Base-by-base conservation (phyloP, 2,113 vertebrate species). In the Calyptomena viridis region DNA sequence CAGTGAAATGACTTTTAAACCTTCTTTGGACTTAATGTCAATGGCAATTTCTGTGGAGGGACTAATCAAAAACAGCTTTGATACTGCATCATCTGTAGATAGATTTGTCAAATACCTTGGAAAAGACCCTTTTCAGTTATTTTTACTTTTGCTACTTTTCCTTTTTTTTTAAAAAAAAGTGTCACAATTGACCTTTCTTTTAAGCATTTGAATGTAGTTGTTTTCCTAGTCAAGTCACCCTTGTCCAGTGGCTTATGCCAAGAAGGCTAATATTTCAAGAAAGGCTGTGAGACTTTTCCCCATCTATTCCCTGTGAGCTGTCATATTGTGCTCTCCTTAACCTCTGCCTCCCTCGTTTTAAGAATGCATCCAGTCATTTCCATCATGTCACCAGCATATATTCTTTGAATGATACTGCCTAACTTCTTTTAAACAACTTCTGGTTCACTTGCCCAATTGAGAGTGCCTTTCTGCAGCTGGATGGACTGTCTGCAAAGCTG, bases 11-110 rank as follows among this genome's bases (percentile, higher is more conserved):
- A 97, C 95, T 92, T 99, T 98, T 97, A 95, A 97, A 74, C 97
- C 96, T 91, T 96, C 98, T 30, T 94, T 98, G 91, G 98, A 98
- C 82, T 94, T n/a, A 96, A 95, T 80, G 95, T 96, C 64, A 95
- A 62, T 63, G 96, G 94, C 63, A 99, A 98, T 98, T 99, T 99
- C 94, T 98, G 95, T 75, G 44, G 97, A 98, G 55, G 82, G 68
- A 75, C 98, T 98, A 97, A 98, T 98, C 67, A 95, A 94, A 82
- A 97, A 75, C 88, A 98, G 98, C 71, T 97, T 98, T 53, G 96
- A 93, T 69, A 96, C 97, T 97, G 96, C 97, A 18, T 98, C 95
- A 35, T 97, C 96, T 89, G 96, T 98, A 89, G 96, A 96, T 44
- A 97, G 97, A 97, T 97, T 98, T 90, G 95, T 98, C 47, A 93